Percentiles rank a stretch among this genome's conserved stretches.
Conservation (phyloP, 2,888 invertebrate species). For the Barypeithes pellucidus region DNA sequence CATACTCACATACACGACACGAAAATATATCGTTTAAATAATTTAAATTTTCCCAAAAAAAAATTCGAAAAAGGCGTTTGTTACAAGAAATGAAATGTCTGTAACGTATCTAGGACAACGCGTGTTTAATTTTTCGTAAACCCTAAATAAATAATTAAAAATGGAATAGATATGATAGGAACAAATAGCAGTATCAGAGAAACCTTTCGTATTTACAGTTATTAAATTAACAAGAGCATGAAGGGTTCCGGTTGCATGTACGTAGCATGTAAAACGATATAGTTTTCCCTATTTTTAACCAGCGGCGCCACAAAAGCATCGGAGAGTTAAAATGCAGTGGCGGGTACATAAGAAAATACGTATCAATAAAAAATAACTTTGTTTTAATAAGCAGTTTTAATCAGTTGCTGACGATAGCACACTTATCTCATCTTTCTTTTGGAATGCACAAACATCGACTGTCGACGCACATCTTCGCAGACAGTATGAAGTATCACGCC, state of each 20-base stretch:
- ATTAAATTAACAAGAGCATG: slow-evolving; percentile 44
- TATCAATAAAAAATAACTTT: too few species aligned
- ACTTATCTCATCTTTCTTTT: too few species aligned
- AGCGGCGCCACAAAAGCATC: slow-evolving; percentile 21
- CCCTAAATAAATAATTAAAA: slow-evolving; percentile 25
- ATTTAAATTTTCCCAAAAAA: too few species aligned
- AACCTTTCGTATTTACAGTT: slow-evolving; percentile 38
- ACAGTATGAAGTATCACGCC: too few species aligned
- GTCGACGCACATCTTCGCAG: too few species aligned
- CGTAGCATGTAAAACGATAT: slow-evolving; percentile 48
- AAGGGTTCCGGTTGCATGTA: slow-evolving; percentile 36
- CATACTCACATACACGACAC: slow-evolving; percentile 5
- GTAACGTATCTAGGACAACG: background rate
- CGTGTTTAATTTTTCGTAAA: background rate
- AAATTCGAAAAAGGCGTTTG: background rate
- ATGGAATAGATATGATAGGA: slow-evolving; percentile 8
- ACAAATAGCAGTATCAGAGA: slow-evolving; percentile 26
- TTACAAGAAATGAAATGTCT: background rate
- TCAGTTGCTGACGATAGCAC: too few species aligned
- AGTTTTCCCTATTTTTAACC: slow-evolving; percentile 21
- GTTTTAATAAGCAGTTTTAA: too few species aligned
- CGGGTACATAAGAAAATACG: too few species aligned
- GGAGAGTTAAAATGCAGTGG: too few species aligned
- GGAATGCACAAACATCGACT: too few species aligned
- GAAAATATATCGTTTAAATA: background rate